phyloP scores from a whole-genome alignment of 2,888 invertebrate species.

The Drosophila acutilabella region DNA sequence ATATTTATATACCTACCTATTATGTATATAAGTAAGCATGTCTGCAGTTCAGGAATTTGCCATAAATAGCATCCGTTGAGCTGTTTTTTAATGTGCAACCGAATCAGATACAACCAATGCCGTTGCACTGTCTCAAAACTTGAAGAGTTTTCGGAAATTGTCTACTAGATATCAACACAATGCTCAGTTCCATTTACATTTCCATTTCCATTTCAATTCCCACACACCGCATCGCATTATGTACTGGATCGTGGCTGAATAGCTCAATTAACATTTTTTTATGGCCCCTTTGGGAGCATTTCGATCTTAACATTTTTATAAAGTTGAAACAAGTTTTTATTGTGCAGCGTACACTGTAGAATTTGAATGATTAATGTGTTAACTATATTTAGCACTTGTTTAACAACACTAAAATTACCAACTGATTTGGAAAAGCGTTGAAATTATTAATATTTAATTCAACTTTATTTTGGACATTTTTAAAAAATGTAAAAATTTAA shows the following conservation, averaged over 20 bases:
- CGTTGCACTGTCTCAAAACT: constrained; percentile 21
- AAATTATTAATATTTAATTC: too few relatives aligned
- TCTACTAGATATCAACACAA: constrained; percentile 22
- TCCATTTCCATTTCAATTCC: neutral
- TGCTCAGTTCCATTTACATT: neutral
- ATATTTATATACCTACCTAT: too few relatives aligned
- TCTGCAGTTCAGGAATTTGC: constrained; percentile 69
- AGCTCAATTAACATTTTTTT: constrained; percentile 26
- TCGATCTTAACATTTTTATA: neutral
- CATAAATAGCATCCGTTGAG: constrained; percentile 67
- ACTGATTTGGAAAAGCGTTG: too few relatives aligned
- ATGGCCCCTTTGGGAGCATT: constrained; percentile 21
- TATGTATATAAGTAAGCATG: constrained; percentile 22
- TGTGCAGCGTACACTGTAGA: neutral
- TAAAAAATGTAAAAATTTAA: too few relatives aligned
- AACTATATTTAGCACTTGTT: too few relatives aligned
- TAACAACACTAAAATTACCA: too few relatives aligned
- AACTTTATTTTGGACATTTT: too few relatives aligned
- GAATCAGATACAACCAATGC: constrained; percentile 30
- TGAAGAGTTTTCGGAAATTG: constrained; percentile 28
- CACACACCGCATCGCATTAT: neutral
- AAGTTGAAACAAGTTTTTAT: neutral
- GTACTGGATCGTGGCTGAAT: constrained; percentile 4
- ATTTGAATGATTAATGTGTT: neutral
- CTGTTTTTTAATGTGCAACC: constrained; percentile 54